Evolutionary conservation across 2,797 vertebrate genomes (phyloP), one percentile per base, ranked within the genome.

Genomic region (Spinibarbus caldwelli): DNA sequence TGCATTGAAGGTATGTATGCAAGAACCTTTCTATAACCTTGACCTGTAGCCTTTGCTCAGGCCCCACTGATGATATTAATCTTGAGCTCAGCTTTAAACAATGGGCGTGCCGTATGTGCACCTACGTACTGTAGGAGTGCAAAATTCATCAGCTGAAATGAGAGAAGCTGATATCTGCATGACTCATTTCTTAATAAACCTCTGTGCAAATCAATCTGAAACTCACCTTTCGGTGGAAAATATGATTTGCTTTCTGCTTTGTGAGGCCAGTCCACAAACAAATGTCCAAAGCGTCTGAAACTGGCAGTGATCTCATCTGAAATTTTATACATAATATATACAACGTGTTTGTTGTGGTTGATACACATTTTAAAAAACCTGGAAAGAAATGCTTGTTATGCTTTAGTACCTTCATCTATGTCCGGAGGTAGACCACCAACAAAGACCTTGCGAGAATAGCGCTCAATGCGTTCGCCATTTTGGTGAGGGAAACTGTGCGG

Each of bases 241-340:
- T 99, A 99, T 82, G 98, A 99, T 93, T 99, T 99, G 95, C 98
- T 99, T 93, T 99, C 98, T 90, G 98, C 98, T 93, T 99, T 99
- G 93, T 99, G 98, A 81, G 98, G 98, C 98, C 98, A 99, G 90
- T 99, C 98, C 84, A 99, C 98, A 92, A 99, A 98, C 93, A 99
- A 94, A 94, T 99, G 98, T 89, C 98, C 98, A 93, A 99, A 99
- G 88, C 98, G 96, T 84, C 98, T 97, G 93, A 99, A 99, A 92
- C 98, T 99, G 90, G 98, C 98, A 90, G 98, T 99, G 90, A 99
- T 99, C 93, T 99, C 98, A 94, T 99, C 98, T 99, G 89, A 77
- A 87, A 90, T 83, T 31, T 29, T 31, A 66, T 68, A 57, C 15
- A 70, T 17, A 38, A 38, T 5, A 26, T 17, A 64, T 15, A 26